Conservation (phyloP, 2,113 vertebrate species). For the Motacilla alba region DNA sequence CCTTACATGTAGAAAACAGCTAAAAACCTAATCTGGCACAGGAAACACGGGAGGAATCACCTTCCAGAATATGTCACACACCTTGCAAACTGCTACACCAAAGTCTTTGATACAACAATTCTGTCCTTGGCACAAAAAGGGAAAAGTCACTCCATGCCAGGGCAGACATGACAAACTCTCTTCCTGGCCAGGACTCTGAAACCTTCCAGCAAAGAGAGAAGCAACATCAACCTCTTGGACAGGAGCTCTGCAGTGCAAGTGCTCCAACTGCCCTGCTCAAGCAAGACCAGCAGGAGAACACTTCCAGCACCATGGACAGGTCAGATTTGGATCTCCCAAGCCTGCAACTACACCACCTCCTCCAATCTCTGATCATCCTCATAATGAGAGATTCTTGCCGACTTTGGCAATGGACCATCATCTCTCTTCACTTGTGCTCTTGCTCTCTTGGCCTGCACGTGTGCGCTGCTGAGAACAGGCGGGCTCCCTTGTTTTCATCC, state of each 20-base stretch:
- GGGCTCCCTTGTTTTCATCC: rapidly evolving
- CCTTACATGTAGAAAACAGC: too few species aligned
- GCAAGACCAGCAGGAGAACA: not conserved
- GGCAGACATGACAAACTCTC: not conserved
- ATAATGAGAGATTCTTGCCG: rapidly evolving
- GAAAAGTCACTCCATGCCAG: too few species aligned
- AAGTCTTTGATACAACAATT: not conserved
- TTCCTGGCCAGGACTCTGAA: not conserved
- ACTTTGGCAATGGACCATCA: not conserved
- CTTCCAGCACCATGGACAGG: not conserved
- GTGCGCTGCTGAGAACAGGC: too few species aligned
- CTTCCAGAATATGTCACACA: too few species aligned
- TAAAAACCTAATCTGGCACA: rapidly evolving
- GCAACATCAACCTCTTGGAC: not conserved
- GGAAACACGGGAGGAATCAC: not conserved
- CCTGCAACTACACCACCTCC: rapidly evolving
- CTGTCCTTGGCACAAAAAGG: too few species aligned
- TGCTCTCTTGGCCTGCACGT: rapidly evolving
- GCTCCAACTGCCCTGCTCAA: not conserved
- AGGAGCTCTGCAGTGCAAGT: not conserved
- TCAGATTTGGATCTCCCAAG: not conserved
- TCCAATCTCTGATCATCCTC: rapidly evolving
- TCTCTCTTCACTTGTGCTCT: not conserved
- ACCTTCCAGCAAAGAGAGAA: too few species aligned
- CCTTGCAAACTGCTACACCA: too few species aligned